phyloP scores from a whole-genome alignment of 2,888 invertebrate genomes.

The Erebia ligea region DNA sequence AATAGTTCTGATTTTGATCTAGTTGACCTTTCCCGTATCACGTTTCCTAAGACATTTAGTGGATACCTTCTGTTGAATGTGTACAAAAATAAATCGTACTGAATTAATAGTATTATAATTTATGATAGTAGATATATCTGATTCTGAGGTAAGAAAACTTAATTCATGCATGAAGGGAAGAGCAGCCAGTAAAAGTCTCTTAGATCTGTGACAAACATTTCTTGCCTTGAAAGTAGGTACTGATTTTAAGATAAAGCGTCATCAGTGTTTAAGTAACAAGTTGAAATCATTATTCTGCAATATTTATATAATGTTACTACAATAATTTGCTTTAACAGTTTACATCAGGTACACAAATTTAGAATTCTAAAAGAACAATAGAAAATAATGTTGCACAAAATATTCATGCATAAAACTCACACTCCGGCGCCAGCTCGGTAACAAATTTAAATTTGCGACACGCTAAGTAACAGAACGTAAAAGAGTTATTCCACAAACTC shows the following conservation, averaged over 20 bases:
- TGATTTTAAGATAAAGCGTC: too few species aligned
- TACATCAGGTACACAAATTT: not conserved
- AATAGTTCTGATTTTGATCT: conserved; percentile 38
- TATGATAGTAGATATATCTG: too few species aligned
- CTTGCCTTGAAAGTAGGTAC: not conserved
- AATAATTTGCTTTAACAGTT: too few species aligned
- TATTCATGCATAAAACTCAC: not conserved
- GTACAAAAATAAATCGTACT: too few species aligned
- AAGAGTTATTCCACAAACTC: conserved; percentile 75
- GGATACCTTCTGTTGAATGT: not conserved
- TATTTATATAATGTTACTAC: too few species aligned
- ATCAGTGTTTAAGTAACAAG: too few species aligned
- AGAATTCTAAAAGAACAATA: not conserved
- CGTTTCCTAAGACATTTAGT: not conserved
- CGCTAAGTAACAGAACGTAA: conserved; percentile 48
- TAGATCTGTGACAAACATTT: not conserved
- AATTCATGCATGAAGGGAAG: not conserved
- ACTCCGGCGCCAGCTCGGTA: not conserved
- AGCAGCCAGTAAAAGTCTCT: not conserved
- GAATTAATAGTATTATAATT: too few species aligned
- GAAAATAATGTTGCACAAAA: not conserved
- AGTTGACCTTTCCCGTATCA: conserved; percentile 14
- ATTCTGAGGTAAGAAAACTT: too few species aligned
- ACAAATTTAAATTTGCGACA: conserved; percentile 12
- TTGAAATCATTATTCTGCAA: too few species aligned